Evolutionary conservation across 2,888 invertebrate species (phyloP), one percentile per base, ranked within the genome.

Genomic region (Leptura quadrifasciata): DNA sequence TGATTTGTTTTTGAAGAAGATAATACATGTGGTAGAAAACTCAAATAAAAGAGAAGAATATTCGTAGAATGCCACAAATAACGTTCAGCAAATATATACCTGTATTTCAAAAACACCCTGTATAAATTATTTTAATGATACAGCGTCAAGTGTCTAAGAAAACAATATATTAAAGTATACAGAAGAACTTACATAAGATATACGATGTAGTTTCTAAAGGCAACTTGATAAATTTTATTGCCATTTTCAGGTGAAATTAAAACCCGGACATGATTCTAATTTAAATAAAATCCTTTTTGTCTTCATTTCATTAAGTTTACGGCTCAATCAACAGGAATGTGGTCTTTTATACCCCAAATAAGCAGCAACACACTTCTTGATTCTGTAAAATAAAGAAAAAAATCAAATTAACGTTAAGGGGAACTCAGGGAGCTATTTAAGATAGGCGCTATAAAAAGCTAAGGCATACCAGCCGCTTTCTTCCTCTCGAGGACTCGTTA

Each of bases 241-340:
- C 39, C 18, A 47, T 35, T 39, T n/a, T 18, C 10, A 27, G 65
- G 18, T 69, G 18, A 18, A 74, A 74, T 74, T 74, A 74, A 74
- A 74, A 70, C 39, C 5, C 20, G 24, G 68, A 69, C 74, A 61
- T 70, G 68, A 47, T 77, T 79, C 80, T 80, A 81, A 83, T 83
- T 84, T 82, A 76, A 82, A 83, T 81, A 82, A 81, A 80, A 79
- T 79, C 79, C 35, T 20, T 47, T 65, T 24, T 21, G 65, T 65
- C 63, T 83, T 75, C 82, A 79, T 83, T 82, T 83, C 85, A 86
- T 86, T 86, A 87, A 85, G 77, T 87, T 86, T 85, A 86, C 83
- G 79, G 81, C 84, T 78, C 83, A 86, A 86, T 87, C 87, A 86
- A 85, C 85, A 85, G 79, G 83, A 82, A 82, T 84, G 85, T 79